Base-by-base conservation (phyloP, 2,113 vertebrate species). In the Phrynocephalus versicolor region DNA sequence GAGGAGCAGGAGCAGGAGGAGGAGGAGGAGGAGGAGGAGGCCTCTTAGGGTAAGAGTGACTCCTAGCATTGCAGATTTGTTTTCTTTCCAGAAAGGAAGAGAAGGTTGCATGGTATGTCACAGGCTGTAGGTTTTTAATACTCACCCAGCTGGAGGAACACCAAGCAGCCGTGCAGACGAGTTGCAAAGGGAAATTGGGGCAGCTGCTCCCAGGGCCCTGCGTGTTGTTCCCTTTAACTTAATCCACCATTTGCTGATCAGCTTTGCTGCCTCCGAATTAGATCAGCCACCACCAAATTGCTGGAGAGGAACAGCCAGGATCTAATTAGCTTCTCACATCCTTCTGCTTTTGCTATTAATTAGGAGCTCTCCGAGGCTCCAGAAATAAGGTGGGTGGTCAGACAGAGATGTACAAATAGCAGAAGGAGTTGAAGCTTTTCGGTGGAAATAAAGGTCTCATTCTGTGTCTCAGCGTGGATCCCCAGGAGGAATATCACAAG, bases 201-300 rank as follows among this genome's bases (percentile, higher is more conserved):
- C n/a, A n/a, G 55, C 30, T 78, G 5, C 8, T 51, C 90, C 84
- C 82, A 82, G 72, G 27, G 76, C 88, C 81, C 41, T 85, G 85
- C 39, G 13, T 57, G 70, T 45, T 1, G 18, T 69, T 87, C 87
- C 60, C 55, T 72, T 25, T 65, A 81, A 83, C 79, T 82, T 84
- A 23, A 85, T 12, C 72, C 21, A 77, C 19, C 70, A 82, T 80
- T 58, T 88, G 0, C 65, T 45, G 83, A 87, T 85, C 12, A 79
- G 78, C 73, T 90, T 77, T 85, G 45, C 3, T 81, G 65, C 45
- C 37, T 76, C 85, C 88, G 74, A 90, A 89, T 91, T 15, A 84
- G 83, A 84, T 90, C 88, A 86, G 81, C 2, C 41, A 25, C 65
- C 85, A 60, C 18, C 79, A 84, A 1, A 55, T n/a, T 5, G 30